Evolutionary conservation across 2,888 invertebrate genomes (phyloP), one percentile per base, ranked within the genome.

Genomic region (Sesia bembeciformis): DNA sequence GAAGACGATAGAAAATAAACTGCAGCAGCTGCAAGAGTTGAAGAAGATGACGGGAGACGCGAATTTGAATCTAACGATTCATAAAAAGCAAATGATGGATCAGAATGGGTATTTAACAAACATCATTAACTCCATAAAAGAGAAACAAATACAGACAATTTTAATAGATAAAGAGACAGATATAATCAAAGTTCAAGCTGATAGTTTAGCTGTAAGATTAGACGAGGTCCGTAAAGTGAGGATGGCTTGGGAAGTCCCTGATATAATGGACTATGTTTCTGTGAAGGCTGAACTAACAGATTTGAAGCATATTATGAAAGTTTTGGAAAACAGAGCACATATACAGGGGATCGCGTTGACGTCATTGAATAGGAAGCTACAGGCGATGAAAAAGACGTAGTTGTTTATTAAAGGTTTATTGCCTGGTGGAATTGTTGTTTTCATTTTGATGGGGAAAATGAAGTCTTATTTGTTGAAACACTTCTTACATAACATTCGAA

Each of bases 11-110:
- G 92, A 92, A 0, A 81, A 89, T 42, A 92, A 92, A 62, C 74
- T 89, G 49, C 65, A 68, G 5, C 90, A 91, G 60, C 62, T 93
- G 4, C 73, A 78, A 0, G 91, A 92, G 52, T 62, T 93, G 56
- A 93, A 93, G 62, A 90, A 83, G 65, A 87, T 91, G 77, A 90
- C 91, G 0, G 93, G 92, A 5, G 85, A 82, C 39, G 92, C 92
- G 0, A 92, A 91, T 62, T 68, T 92, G 42, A 83, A 84, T 51
- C 59, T 93, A 39, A 90, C 90, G 0, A 83, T 87, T 5, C 90
- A 91, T 56, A 93, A 93, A 58, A 90, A 91, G 56, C 82, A 88
- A 0, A 74, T 93, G 67, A 84, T 87, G 65, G 84, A 90, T 4
- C 90, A 92, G 59, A 84, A 90, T 56, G 58, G 63, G 0, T 85